phyloP scores from a whole-genome alignment of 2,888 invertebrate species.

The Acanthosepion pharaonis region DNA sequence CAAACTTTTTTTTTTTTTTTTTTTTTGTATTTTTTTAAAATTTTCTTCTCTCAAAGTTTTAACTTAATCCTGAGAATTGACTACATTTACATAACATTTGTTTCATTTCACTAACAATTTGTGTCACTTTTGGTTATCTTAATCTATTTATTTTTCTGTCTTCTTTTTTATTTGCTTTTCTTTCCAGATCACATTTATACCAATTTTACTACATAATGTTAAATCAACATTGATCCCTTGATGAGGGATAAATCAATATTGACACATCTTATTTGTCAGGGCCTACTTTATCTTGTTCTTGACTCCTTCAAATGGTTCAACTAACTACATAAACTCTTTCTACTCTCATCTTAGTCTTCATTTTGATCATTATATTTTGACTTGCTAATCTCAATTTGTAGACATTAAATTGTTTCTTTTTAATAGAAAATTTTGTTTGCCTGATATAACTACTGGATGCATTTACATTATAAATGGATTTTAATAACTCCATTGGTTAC shows the following conservation, averaged over 20 bases:
- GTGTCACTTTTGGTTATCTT: no score
- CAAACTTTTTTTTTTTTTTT: no score
- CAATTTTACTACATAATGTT: not conserved
- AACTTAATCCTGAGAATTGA: no score
- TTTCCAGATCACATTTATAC: conserved; percentile 5
- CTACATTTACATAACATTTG: no score
- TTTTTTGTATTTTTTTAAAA: no score
- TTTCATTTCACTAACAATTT: no score
- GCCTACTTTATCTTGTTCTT: not conserved
- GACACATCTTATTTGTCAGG: not conserved
- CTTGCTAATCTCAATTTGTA: not conserved
- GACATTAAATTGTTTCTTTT: not conserved
- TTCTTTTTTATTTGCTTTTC: not conserved
- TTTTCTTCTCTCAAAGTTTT: no score
- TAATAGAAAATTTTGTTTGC: not conserved
- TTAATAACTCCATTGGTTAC: not conserved
- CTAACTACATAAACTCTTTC: not conserved
- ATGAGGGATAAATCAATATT: conserved; percentile 2
- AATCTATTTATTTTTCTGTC: not conserved
- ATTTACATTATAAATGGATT: not conserved
- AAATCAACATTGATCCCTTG: conserved; percentile 4
- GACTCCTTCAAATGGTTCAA: not conserved
- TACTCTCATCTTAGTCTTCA: not conserved
- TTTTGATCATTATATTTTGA: not conserved
- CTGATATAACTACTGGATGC: not conserved